Conservation (phyloP, 2,113 vertebrate genomes). For the Semicossyphus pulcher region DNA sequence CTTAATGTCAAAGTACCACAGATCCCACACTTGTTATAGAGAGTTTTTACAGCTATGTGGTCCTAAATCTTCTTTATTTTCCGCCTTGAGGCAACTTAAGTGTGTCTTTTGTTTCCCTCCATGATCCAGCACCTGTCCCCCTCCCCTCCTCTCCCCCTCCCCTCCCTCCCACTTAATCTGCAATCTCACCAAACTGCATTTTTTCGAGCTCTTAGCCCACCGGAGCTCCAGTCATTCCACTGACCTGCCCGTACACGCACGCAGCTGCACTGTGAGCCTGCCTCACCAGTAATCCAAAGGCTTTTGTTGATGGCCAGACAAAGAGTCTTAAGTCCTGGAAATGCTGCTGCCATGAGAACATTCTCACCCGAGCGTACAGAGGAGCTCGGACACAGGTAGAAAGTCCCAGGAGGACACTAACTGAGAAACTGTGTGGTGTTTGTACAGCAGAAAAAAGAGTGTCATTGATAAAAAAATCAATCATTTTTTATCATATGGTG, state of each 20-base stretch:
- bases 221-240: constrained; percentile 79
- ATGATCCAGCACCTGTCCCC: constrained; percentile 60
- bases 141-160: constrained; percentile 1
- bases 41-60: neutral
- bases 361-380: constrained; percentile 62
- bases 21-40: neutral
- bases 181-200: constrained; percentile 86
- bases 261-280: constrained; percentile 74
- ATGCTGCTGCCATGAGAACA: constrained; percentile 66
- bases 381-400: constrained; percentile 31
- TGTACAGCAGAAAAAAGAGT: neutral
- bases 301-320: constrained; percentile 78
- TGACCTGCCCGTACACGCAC: constrained; percentile 81
- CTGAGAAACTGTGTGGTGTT: neutral
- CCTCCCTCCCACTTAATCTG: constrained; percentile 63
- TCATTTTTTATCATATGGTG: neutral
- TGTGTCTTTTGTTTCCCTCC: constrained; percentile 63
- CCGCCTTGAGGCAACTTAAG: constrained; percentile 27
- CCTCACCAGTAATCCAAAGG: constrained; percentile 73
- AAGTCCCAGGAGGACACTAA: neutral
- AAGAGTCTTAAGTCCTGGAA: constrained; percentile 73
- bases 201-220: constrained; percentile 80
- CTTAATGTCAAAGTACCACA: constrained; percentile 31
- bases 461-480: neutral
- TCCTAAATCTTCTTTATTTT: neutral